A percentile compares a stretch with the other conserved stretches of the same genome.
Evolutionary conservation across 2,113 vertebrate species (phyloP).

Genomic region (Rynchops niger): DNA sequence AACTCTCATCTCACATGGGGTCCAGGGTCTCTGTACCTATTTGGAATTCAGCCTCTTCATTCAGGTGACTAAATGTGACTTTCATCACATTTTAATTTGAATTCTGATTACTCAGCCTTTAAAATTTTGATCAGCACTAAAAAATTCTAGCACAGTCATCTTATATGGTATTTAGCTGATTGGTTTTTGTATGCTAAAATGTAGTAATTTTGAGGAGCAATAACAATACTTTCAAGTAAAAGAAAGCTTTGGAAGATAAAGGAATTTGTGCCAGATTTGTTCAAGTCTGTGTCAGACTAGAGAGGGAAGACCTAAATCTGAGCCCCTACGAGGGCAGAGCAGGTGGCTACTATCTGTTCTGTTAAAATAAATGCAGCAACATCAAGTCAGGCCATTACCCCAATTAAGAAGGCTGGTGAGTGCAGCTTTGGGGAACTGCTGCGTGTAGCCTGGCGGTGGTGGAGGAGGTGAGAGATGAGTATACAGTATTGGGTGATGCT

Average conservation of each 20-base stretch:
- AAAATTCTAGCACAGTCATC: conserved; percentile 55
- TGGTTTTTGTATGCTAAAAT: conserved; percentile 56
- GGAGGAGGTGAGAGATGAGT: background rate
- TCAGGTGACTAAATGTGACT: conserved; percentile 53
- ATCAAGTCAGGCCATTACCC: background rate
- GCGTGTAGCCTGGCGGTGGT: background rate
- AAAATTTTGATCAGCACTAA: conserved; percentile 62
- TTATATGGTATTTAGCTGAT: conserved; percentile 47
- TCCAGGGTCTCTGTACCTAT: background rate
- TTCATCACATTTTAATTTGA: conserved; percentile 64
- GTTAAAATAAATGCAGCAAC: background rate
- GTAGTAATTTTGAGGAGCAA: conserved; percentile 23
- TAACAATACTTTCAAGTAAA: conserved; percentile 15
- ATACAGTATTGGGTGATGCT: background rate
- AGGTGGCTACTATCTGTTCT: background rate
- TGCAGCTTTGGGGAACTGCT: background rate
- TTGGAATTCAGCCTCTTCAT: conserved; percentile 46
- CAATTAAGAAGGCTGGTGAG: fast-evolving
- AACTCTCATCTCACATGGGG: background rate
- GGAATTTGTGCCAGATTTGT: background rate
- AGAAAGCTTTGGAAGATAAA: conserved; percentile 1
- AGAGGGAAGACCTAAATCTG: background rate
- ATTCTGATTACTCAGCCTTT: conserved; percentile 66
- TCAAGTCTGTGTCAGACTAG: background rate
- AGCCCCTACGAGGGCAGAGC: background rate